These are phyloP conservation scores for Helarctos malayanus DNA, from an alignment of 2,797 vertebrate species.

Conservation along the genomic window DNA sequence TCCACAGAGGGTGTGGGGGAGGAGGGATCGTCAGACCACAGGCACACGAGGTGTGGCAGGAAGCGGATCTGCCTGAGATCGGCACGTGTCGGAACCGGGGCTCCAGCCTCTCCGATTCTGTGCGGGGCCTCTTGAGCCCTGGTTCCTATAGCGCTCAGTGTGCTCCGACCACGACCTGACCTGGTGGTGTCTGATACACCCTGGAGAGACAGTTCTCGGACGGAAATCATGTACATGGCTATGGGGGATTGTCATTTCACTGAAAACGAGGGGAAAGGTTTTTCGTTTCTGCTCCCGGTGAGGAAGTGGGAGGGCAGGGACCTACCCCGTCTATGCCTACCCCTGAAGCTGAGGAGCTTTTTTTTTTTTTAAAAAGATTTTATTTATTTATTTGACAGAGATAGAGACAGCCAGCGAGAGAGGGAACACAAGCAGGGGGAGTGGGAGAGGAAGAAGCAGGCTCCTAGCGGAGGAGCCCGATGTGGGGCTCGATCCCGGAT, in stretches of 20 bases:
- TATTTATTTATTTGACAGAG: too few relatives aligned
- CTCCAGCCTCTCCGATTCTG: background rate
- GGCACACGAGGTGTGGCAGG: background rate
- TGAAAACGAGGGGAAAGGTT: background rate
- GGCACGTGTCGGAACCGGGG: rapidly evolving
- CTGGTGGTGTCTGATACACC: background rate
- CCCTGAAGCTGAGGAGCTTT: background rate
- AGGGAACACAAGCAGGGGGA: too few relatives aligned
- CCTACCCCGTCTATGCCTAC: background rate
- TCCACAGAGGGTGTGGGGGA: too few relatives aligned
- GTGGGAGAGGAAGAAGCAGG: too few relatives aligned
- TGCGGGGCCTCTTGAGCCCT: background rate
- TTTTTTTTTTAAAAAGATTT: background rate
- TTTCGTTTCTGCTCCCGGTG: background rate
- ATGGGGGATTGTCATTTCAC: background rate
- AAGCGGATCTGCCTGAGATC: background rate
- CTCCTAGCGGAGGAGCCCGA: too few relatives aligned
- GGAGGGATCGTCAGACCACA: background rate
- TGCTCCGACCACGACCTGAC: background rate
- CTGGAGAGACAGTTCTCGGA: background rate
- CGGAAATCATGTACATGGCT: background rate
- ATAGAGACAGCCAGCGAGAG: too few relatives aligned
- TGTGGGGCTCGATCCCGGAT: too few relatives aligned
- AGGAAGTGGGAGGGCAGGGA: background rate
- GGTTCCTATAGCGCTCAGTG: rapidly evolving